Conservation (phyloP, 2,113 vertebrate genomes). For the Bos indicus region DNA sequence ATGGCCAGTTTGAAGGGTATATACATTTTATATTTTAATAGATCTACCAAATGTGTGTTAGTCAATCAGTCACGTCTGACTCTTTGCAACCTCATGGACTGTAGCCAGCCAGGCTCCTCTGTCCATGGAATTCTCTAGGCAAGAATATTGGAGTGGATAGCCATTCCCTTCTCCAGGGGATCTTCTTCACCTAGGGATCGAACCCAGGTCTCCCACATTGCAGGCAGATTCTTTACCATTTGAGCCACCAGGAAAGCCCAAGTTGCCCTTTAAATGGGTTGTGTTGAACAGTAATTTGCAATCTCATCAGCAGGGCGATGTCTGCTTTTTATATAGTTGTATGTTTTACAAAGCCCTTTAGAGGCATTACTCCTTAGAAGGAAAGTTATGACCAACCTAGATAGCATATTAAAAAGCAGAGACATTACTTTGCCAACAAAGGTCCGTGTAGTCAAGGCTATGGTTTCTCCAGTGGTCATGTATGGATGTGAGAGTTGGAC, state of each 20-base stretch:
- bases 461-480: too few relatives aligned
- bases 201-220: neutral
- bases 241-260: neutral
- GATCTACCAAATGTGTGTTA: neutral
- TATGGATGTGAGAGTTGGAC: too few relatives aligned
- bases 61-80: neutral
- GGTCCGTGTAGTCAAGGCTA: too few relatives aligned
- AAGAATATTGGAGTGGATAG: neutral
- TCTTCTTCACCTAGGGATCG: neutral
- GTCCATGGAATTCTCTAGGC: neutral
- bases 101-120: neutral
- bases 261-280: neutral
- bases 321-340: neutral
- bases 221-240: neutral
- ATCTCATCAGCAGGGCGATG: neutral
- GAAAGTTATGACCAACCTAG: too few relatives aligned
- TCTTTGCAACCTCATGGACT: neutral
- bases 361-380: too few relatives aligned
- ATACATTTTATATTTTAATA: neutral
- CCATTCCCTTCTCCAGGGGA: neutral
- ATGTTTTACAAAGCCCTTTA: neutral
- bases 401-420: too few relatives aligned
- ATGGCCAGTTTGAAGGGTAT: neutral
- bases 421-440: too few relatives aligned
- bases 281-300: neutral